Percentiles rank a stretch among this genome's conserved stretches.
Evolutionary conservation across 2,888 invertebrate genomes (phyloP).

Genomic region (Neoaliturus tenellus): DNA sequence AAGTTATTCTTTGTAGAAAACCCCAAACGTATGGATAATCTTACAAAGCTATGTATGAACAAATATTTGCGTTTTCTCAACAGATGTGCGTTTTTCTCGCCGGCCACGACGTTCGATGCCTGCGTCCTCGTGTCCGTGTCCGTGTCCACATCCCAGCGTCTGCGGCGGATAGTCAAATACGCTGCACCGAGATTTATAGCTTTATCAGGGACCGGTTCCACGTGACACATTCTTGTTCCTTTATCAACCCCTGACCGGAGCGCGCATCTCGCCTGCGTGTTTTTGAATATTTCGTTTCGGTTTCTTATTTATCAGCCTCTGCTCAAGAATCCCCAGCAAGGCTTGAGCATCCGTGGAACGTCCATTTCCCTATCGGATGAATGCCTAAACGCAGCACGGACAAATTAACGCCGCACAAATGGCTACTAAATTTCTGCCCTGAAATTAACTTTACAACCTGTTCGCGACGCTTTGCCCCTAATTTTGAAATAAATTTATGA

Average conservation of each 20-base stretch:
- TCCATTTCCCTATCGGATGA: conserved; percentile 41
- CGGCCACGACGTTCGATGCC: too few relatives aligned
- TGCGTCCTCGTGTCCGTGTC: too few relatives aligned
- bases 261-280: conserved; percentile 2
- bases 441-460: conserved; percentile 52
- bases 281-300: conserved; percentile 13
- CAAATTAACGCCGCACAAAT: conserved; percentile 37
- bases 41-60: too few relatives aligned
- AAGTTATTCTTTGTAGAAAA: too few relatives aligned
- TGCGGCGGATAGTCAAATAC: too few relatives aligned
- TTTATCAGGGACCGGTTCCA: background rate
- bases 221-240: background rate
- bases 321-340: conserved; percentile 32
- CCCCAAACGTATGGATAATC: too few relatives aligned
- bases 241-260: background rate
- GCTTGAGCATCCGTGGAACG: background rate
- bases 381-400: conserved; percentile 19
- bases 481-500: conserved; percentile 48
- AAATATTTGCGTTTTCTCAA: too few relatives aligned
- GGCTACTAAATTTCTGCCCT: conserved; percentile 48
- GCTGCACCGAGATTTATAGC: background rate
- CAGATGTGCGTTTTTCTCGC: too few relatives aligned
- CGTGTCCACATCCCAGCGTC: too few relatives aligned
- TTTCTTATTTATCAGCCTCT: conserved; percentile 17
- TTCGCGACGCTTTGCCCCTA: conserved; percentile 47